Evolutionary conservation across 2,888 invertebrate genomes (phyloP).

Genomic region (Sialis fuliginosa): DNA sequence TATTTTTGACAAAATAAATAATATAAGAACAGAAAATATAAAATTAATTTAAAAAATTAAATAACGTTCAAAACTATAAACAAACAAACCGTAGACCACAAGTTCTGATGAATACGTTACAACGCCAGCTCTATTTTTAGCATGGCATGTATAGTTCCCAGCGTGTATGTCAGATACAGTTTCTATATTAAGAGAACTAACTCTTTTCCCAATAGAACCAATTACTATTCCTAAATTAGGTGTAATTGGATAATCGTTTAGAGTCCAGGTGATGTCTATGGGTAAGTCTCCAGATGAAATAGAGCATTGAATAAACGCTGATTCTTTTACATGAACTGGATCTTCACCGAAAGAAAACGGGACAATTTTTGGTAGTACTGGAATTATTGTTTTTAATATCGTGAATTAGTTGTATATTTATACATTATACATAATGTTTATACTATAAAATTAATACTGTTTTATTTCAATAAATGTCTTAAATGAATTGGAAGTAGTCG

Average conservation of each 20-base stretch:
- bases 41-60: conserved; percentile 3
- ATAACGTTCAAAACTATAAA: conserved; percentile 1
- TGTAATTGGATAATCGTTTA: conserved; percentile 27
- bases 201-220: conserved; percentile 28
- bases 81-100: conserved; percentile 8
- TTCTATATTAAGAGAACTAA: conserved; percentile 43
- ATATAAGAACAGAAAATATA: background rate
- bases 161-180: conserved; percentile 46
- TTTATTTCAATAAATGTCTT: no score
- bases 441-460: no score
- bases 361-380: conserved; percentile 52
- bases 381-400: conserved; percentile 8
- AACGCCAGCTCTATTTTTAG: conserved; percentile 32
- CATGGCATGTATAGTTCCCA: conserved; percentile 46
- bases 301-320: conserved; percentile 43
- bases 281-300: conserved; percentile 66
- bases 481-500: background rate
- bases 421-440: no score
- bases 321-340: conserved; percentile 51
- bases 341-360: conserved; percentile 60
- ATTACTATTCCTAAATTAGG: conserved; percentile 29
- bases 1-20: background rate
- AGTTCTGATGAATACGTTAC: conserved; percentile 11
- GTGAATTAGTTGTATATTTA: no score
- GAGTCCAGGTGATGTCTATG: conserved; percentile 55